Percentiles rank a stretch among this genome's conserved stretches.
These are phyloP conservation scores for Hephaestus fuliginosus DNA, from an alignment of 2,797 vertebrate genomes.

Conservation along the genomic window DNA sequence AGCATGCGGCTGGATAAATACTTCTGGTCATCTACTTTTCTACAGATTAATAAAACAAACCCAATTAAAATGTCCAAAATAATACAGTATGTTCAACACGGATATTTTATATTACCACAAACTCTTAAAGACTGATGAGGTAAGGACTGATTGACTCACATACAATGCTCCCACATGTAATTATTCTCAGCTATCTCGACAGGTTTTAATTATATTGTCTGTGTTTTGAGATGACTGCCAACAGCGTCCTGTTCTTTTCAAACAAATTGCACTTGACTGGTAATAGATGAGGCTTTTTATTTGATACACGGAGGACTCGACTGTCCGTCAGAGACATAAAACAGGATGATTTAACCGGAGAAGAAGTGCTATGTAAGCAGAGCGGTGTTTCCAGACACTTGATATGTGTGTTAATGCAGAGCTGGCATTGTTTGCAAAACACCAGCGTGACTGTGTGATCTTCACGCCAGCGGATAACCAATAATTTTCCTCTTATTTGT, in stretches of 20 bases:
- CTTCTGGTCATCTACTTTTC: background rate
- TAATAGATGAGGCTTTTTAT: constrained; percentile 45
- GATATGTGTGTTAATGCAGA: constrained; percentile 61
- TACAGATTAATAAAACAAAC: constrained; percentile 11
- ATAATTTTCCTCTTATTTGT: constrained; percentile 65
- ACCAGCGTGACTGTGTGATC: constrained; percentile 59
- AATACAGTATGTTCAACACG: background rate
- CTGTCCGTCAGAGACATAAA: constrained; percentile 48
- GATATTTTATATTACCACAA: background rate
- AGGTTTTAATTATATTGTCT: constrained; percentile 52
- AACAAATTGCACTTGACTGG: constrained; percentile 52
- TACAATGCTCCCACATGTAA: constrained; percentile 23
- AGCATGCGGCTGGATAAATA: background rate
- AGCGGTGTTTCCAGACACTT: constrained; percentile 54
- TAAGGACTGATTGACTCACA: background rate
- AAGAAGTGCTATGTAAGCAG: constrained; percentile 53
- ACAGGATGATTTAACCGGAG: constrained; percentile 41
- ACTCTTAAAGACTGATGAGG: constrained; percentile 12
- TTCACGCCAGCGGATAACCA: constrained; percentile 67
- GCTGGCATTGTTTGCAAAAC: constrained; percentile 60
- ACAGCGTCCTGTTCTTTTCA: constrained; percentile 46
- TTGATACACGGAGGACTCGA: constrained; percentile 19
- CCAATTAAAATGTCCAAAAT: background rate
- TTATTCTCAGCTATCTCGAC: constrained; percentile 27
- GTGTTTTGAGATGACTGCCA: constrained; percentile 21